A percentile compares a stretch with the other conserved stretches of the same genome.
Evolutionary conservation across 2,113 vertebrate genomes (phyloP).

Genomic region (Actinemys pallida): DNA sequence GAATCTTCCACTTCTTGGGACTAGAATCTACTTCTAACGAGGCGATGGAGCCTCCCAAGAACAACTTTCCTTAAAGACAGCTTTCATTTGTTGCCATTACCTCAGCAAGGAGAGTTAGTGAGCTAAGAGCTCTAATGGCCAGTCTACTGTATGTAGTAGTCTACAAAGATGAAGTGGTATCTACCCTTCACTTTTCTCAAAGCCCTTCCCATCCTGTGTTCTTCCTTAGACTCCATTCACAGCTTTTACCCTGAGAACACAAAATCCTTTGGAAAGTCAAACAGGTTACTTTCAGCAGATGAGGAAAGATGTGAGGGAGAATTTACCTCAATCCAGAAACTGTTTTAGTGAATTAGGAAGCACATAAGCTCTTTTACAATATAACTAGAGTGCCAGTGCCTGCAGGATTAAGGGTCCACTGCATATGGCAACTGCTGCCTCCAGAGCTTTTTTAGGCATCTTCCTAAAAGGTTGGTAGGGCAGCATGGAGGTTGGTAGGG

Average conservation of each 20-base stretch:
- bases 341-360: neutral
- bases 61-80: neutral
- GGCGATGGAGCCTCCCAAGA: neutral
- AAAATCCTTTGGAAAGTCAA: neutral
- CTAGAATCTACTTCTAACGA: neutral
- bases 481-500: neutral
- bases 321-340: neutral
- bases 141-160: neutral
- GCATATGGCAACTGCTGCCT: neutral
- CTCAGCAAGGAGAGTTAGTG: neutral
- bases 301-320: neutral
- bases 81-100: neutral
- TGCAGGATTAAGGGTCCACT: neutral
- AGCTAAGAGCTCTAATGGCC: neutral
- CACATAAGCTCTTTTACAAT: neutral
- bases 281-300: neutral
- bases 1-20: neutral
- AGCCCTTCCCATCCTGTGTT: neutral
- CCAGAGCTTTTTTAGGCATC: neutral
- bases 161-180: neutral
- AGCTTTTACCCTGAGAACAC: neutral
- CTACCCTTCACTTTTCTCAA: neutral
- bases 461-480: neutral
- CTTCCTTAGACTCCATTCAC: neutral
- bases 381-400: neutral